Evolutionary conservation across 2,888 invertebrate species (phyloP).

Genomic region (Orthonevra nobilis): DNA sequence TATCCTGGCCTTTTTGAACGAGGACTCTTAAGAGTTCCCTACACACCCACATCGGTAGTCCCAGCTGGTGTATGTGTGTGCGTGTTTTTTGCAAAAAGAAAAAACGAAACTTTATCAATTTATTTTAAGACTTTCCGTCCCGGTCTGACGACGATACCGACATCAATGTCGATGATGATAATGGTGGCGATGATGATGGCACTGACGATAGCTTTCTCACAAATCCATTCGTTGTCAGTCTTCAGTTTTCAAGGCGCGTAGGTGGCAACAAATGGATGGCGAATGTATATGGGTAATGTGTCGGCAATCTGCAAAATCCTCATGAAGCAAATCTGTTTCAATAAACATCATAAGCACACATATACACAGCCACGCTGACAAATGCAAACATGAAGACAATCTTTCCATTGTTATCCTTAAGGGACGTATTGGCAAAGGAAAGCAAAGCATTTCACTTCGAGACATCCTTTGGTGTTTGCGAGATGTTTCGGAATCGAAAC

Average conservation of each 20-base stretch:
- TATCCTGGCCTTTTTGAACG: too few species aligned
- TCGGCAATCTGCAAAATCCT: slow-evolving; percentile 40
- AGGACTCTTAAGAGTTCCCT: slow-evolving; percentile 2
- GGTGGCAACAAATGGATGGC: slow-evolving; percentile 33
- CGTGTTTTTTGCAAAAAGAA: too few species aligned
- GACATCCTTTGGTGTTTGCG: slow-evolving; percentile 15
- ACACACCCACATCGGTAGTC: too few species aligned
- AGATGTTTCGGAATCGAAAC: not conserved
- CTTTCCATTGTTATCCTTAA: slow-evolving; percentile 16
- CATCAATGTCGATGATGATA: not conserved
- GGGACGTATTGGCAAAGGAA: slow-evolving; percentile 6
- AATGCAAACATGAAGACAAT: not conserved
- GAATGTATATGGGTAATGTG: slow-evolving; percentile 46
- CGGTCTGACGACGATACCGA: slow-evolving; percentile 24
- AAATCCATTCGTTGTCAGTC: slow-evolving; percentile 37
- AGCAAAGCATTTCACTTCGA: slow-evolving; percentile 36
- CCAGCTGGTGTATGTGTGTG: slow-evolving; percentile 8
- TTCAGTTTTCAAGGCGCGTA: slow-evolving; percentile 11
- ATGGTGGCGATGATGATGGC: slow-evolving; percentile 35
- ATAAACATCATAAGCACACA: slow-evolving; percentile 6
- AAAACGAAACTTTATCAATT: slow-evolving; percentile 50
- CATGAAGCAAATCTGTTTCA: slow-evolving; percentile 36
- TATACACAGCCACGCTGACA: not conserved
- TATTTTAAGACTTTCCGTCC: slow-evolving; percentile 52
- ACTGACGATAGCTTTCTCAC: slow-evolving; percentile 36